Percentiles rank a stretch among this genome's conserved stretches.
Conservation (phyloP, 1,140 invertebrate species). For the Zaprionus tsacasi region DNA sequence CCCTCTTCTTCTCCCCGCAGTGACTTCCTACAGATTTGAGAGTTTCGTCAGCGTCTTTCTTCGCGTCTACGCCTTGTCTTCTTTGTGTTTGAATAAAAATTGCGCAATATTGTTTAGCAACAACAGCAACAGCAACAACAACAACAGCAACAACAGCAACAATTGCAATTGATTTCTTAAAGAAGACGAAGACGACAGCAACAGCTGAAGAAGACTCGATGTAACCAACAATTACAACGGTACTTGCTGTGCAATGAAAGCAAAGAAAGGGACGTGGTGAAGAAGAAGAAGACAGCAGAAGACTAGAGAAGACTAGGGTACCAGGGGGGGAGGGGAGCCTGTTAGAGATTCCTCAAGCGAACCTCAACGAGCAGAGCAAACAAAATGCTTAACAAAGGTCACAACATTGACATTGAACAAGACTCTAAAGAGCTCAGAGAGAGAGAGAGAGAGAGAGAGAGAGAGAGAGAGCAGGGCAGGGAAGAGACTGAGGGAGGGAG, state of each 20-base stretch:
- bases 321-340: neutral
- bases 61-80: slow-evolving; percentile 32
- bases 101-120: slow-evolving; percentile 77
- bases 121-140: slow-evolving; percentile 46
- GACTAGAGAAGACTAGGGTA: neutral
- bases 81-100: slow-evolving; percentile 71
- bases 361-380: slow-evolving; percentile 50
- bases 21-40: slow-evolving; percentile 14
- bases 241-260: slow-evolving; percentile 61
- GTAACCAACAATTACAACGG: slow-evolving; percentile 74
- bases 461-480: neutral
- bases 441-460: neutral
- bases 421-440: slow-evolving; percentile 37
- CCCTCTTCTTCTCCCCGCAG: no score
- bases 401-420: slow-evolving; percentile 79
- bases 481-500: neutral
- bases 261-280: slow-evolving; percentile 23
- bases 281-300: neutral
- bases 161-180: slow-evolving; percentile 77
- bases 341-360: slow-evolving; percentile 54
- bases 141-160: slow-evolving; percentile 48
- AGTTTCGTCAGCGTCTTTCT: slow-evolving; percentile 12
- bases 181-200: slow-evolving; percentile 28
- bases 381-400: slow-evolving; percentile 81
- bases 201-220: slow-evolving; percentile 6